Conservation (phyloP, 2,888 invertebrate species). For the Agrilus mali region DNA sequence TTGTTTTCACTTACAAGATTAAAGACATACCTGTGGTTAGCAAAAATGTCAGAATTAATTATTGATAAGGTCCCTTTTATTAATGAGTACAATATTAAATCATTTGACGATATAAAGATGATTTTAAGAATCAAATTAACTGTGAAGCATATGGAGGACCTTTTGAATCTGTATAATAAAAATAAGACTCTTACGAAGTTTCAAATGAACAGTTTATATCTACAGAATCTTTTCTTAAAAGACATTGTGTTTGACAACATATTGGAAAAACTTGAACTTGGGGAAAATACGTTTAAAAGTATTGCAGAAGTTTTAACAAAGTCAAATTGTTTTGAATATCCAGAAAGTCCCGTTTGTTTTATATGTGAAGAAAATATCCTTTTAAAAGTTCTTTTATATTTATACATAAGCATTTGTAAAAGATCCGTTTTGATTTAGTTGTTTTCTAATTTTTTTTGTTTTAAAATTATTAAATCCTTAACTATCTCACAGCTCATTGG, state of each 20-base stretch:
- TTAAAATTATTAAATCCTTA: conserved; percentile 6
- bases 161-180: conserved; percentile 18
- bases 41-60: conserved; percentile 26
- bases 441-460: too few relatives aligned
- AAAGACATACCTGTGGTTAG: conserved; percentile 23
- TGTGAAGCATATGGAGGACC: conserved; percentile 19
- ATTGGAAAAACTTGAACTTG: conserved; percentile 24
- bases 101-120: conserved; percentile 23
- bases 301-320: conserved; percentile 21
- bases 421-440: too few relatives aligned
- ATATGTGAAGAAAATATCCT: conserved; percentile 30
- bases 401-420: too few relatives aligned
- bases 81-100: conserved; percentile 22
- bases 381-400: conserved; percentile 11
- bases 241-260: conserved; percentile 23
- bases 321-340: conserved; percentile 24
- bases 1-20: conserved; percentile 20
- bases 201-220: conserved; percentile 24
- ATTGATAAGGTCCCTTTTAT: conserved; percentile 19
- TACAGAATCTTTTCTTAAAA: conserved; percentile 26
- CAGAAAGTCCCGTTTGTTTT: conserved; percentile 21
- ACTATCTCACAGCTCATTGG: conserved; percentile 22
- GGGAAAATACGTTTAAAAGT: conserved; percentile 22
- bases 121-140: conserved; percentile 25
- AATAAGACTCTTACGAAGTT: conserved; percentile 18